phyloP scores from a whole-genome alignment of 1,140 invertebrate genomes.

The Penaeus japonicus region DNA sequence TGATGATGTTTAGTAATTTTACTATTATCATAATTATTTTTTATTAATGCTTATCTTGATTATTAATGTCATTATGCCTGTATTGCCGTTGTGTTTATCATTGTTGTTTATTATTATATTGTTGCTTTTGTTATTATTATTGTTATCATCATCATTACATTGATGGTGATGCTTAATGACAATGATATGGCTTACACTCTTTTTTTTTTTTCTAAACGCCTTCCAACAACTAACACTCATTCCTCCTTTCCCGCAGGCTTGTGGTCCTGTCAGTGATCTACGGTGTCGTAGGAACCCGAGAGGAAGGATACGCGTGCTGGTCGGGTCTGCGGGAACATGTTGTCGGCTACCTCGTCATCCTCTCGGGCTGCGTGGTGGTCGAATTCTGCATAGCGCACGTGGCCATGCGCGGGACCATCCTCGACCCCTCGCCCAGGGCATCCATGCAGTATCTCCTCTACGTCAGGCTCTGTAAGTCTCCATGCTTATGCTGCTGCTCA shows the following conservation, averaged over 20 bases:
- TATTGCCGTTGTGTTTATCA: too few species aligned
- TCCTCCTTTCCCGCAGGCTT: conserved; percentile 21
- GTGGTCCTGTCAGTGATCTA: conserved; percentile 55
- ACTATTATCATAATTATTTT: too few species aligned
- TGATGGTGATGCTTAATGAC: too few species aligned
- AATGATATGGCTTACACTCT: too few species aligned
- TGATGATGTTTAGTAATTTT: too few species aligned
- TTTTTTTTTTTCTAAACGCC: not conserved
- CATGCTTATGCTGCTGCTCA: too few species aligned
- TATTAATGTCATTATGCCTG: too few species aligned
- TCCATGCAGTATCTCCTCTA: conserved; percentile 86
- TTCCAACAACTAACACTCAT: not conserved
- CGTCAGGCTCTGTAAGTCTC: conserved; percentile 76
- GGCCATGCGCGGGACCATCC: conserved; percentile 82
- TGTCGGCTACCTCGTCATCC: conserved; percentile 76
- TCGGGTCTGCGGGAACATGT: conserved; percentile 73
- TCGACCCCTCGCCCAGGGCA: conserved; percentile 76
- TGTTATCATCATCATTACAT: too few species aligned
- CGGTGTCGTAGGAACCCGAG: conserved; percentile 37
- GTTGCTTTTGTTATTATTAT: too few species aligned
- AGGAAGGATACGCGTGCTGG: conserved; percentile 31
- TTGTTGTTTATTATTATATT: too few species aligned
- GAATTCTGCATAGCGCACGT: conserved; percentile 79
- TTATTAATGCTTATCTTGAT: too few species aligned
- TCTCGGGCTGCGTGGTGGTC: conserved; percentile 73